phyloP scores from a whole-genome alignment of 1,140 invertebrate genomes.

The Caenorhabditis brenneri region DNA sequence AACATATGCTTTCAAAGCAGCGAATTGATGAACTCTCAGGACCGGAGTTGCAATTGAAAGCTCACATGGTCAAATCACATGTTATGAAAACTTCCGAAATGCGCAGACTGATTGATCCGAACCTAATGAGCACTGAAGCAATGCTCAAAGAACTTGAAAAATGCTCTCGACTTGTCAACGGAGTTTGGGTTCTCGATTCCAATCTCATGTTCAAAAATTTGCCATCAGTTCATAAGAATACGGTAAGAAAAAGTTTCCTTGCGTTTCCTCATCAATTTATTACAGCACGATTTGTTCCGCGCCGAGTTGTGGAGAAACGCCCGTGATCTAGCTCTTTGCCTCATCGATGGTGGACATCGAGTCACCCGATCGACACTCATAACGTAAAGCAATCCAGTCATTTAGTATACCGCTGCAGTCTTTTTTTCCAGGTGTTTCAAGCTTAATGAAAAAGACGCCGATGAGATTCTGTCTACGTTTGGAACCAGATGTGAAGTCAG shows the following conservation, averaged over 20 bases:
- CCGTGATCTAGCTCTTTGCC: conserved; percentile 31
- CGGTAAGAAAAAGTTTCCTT: not conserved
- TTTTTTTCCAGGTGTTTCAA: conserved; percentile 22
- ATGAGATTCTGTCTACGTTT: conserved; percentile 28
- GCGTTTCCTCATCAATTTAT: not conserved
- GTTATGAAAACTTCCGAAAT: conserved; percentile 31
- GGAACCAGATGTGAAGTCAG: not conserved
- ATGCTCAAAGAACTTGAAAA: not conserved
- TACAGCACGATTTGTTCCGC: conserved; percentile 14
- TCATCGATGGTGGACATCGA: conserved; percentile 16
- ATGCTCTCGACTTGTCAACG: not conserved
- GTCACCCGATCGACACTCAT: conserved; percentile 27
- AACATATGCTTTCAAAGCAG: conserved; percentile 22
- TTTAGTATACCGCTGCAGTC: too few species aligned
- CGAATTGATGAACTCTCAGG: not conserved
- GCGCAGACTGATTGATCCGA: not conserved
- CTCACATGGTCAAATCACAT: conserved; percentile 6
- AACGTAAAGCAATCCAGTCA: not conserved
- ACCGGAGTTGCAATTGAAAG: not conserved
- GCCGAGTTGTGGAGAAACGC: conserved; percentile 36
- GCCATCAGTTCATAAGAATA: conserved; percentile 33
- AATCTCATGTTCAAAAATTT: conserved; percentile 39
- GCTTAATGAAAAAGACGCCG: conserved; percentile 2
- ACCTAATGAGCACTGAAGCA: not conserved
- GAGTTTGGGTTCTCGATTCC: conserved; percentile 38